phyloP scores from a whole-genome alignment of 2,113 vertebrate species.

The Phoxinus phoxinus region DNA sequence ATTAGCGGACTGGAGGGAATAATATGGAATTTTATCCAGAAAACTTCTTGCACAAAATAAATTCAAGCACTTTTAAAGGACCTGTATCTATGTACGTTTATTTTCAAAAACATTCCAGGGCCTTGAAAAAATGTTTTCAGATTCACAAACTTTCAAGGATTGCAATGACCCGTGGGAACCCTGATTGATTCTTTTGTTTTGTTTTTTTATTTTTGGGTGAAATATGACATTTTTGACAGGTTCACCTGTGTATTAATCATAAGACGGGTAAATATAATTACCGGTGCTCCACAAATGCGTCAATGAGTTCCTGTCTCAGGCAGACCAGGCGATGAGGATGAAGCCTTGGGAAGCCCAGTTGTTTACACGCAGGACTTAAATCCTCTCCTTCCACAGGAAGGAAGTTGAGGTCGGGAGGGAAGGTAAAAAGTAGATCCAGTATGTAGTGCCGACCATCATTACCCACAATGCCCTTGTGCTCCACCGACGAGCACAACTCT shows the following conservation, averaged over 20 bases:
- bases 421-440: constrained; percentile 91
- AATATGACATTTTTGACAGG: background rate
- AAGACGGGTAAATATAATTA: constrained; percentile 60
- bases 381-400: constrained; percentile 81
- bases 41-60: too few relatives aligned
- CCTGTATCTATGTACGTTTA: too few relatives aligned
- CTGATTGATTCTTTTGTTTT: background rate
- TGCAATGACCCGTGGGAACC: too few relatives aligned
- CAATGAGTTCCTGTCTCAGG: constrained; percentile 89
- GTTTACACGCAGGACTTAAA: constrained; percentile 82
- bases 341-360: constrained; percentile 82
- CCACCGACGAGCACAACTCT: constrained; percentile 90
- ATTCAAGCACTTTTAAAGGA: too few relatives aligned
- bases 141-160: too few relatives aligned
- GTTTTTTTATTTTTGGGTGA: background rate
- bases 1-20: too few relatives aligned
- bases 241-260: background rate
- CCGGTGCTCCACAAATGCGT: constrained; percentile 91
- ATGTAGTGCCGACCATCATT: constrained; percentile 93
- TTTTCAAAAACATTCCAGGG: too few relatives aligned
- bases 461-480: constrained; percentile 95
- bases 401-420: constrained; percentile 94
- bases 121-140: too few relatives aligned
- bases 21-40: too few relatives aligned
- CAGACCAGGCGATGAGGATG: constrained; percentile 89